These are phyloP conservation scores for Phrynocephalus versicolor DNA, from an alignment of 2,113 vertebrate genomes.

Conservation along the genomic window DNA sequence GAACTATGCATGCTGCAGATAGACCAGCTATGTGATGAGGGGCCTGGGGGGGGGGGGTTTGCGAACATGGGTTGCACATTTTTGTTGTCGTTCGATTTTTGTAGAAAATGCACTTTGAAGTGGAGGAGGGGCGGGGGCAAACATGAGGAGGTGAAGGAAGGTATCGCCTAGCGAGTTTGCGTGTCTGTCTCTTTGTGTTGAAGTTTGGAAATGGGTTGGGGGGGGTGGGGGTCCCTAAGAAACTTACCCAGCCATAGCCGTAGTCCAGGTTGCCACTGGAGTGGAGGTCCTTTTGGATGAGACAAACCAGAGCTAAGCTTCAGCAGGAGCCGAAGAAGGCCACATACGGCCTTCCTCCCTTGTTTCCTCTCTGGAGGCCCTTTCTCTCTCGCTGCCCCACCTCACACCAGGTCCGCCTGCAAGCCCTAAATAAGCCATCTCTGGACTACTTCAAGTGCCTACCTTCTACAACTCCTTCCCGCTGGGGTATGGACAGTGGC, in stretches of 20 bases:
- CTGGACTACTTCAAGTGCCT: conserved; percentile 63
- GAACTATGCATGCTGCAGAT: conserved; percentile 62
- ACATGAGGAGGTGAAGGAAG: not conserved
- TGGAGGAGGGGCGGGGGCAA: conserved; percentile 28
- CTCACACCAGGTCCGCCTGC: not conserved
- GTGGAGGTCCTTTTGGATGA: not conserved
- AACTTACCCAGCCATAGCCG: not conserved
- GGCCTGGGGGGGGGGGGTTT: conserved; percentile 1
- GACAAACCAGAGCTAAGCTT: not conserved
- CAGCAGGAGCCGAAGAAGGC: not conserved
- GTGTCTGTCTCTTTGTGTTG: not conserved
- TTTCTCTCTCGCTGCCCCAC: not conserved
- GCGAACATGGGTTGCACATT: conserved; percentile 64
- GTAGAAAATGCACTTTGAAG: conserved; percentile 73
- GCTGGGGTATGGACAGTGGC: not conserved
- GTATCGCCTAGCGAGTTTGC: not conserved
- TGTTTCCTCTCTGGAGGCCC: not conserved
- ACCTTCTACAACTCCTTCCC: conserved; percentile 25
- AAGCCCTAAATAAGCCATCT: conserved; percentile 6
- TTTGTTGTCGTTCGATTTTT: conserved; percentile 47
- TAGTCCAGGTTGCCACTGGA: not conserved
- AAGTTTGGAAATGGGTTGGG: not conserved
- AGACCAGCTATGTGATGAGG: conserved; percentile 13
- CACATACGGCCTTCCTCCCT: not conserved
- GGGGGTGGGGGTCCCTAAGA: not conserved